Base-by-base conservation (phyloP, 2,113 vertebrate genomes). In the Gallinago undulata region DNA sequence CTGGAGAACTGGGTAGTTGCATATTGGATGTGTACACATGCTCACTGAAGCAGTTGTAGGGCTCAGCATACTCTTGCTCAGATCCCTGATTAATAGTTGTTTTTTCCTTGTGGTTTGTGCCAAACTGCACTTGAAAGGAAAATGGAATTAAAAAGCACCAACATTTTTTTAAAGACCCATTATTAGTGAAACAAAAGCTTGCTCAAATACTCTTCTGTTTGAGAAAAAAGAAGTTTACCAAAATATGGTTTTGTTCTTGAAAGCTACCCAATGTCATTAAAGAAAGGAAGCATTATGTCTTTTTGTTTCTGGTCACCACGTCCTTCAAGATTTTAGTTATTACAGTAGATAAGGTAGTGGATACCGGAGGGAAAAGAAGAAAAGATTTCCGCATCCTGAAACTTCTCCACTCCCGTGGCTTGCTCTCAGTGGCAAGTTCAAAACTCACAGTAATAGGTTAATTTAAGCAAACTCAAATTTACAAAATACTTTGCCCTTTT, bases 151-250 rank as follows among this genome's bases (percentile, higher is more conserved):
- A 77, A 86, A 94, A 86, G 45, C 55, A 62, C 59, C 43, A 67
- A 51, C 8, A 9, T 69, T 21, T 45, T 88, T 89, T 92, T 77
- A 57, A 84, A 74, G n/a, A 41, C 55, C 69, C 27, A 78, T 87
- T 74, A 90, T 90, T 55, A 93, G 55, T 60, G 39, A 89, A 93
- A 89, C 48, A 94, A 90, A 92, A 90, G 45, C 50, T 69, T 86
- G 27, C 56, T 90, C 55, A 73, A 91, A 80, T 88, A 7, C 17
- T 73, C 13, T 76, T 64, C 10, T 60, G 27, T 84, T 69, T 69
- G 48, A 91, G 37, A 70, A 93, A 88, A 57, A 69, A 89, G 51
- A 62, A 89, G 47, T 96, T 84, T 87, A 84, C 27, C 31, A 70
- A 93, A 84, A 70, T 19, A 69, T 4, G 19, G 7, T 8, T 90